Percentiles rank a stretch among this genome's conserved stretches.
Conservation (phyloP, 1,140 invertebrate species). For the Yoshiicerus persimilis region DNA sequence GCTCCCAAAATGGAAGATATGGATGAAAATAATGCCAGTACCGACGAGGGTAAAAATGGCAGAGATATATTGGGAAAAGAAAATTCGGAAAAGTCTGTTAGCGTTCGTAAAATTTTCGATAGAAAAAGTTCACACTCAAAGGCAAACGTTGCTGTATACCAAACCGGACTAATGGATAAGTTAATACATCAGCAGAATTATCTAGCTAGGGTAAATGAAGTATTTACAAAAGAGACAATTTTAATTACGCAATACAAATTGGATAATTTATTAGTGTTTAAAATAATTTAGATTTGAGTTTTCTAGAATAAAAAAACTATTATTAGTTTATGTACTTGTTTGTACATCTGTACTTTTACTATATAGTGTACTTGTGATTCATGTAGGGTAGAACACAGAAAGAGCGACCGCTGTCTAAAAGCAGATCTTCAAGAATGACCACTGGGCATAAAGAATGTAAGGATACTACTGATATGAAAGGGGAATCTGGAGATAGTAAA, state of each 20-base stretch:
- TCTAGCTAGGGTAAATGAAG: not conserved
- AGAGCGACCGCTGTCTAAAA: not conserved
- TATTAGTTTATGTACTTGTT: too few species aligned
- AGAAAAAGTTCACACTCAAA: not conserved
- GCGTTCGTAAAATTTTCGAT: not conserved
- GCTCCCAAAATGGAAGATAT: not conserved
- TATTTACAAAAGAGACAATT: too few species aligned
- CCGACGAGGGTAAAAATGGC: too few species aligned
- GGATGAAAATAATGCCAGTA: too few species aligned
- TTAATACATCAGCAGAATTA: not conserved
- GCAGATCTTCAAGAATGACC: not conserved
- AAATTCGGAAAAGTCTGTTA: not conserved
- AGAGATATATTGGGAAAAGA: not conserved
- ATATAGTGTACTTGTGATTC: too few species aligned
- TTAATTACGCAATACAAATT: too few species aligned
- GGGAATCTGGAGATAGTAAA: not conserved
- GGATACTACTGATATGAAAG: not conserved
- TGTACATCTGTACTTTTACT: too few species aligned
- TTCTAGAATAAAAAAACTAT: too few species aligned
- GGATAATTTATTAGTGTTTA: too few species aligned
- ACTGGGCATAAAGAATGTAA: not conserved
- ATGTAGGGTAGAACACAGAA: not conserved
- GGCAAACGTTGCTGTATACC: not conserved
- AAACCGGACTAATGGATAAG: not conserved
- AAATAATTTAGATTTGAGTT: too few species aligned